Base-by-base conservation (phyloP, 1,140 invertebrate genomes). In the Calephelis nemesis region DNA sequence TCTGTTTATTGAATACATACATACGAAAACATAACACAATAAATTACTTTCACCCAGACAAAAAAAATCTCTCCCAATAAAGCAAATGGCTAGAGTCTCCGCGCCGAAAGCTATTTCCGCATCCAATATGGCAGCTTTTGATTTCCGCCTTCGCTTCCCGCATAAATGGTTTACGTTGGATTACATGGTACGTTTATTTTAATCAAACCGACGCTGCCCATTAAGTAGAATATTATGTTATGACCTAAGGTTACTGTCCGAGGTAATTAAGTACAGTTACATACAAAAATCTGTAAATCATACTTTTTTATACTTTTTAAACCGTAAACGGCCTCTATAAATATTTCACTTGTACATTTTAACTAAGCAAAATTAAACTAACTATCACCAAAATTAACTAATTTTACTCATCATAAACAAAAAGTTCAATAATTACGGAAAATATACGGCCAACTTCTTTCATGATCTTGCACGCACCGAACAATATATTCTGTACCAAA, bases 61-160 rank as follows among this genome's bases (percentile, higher is more conserved):
- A 58, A 58, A 19, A 58, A 58, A 54, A 54, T 60, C 12, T 30
- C 54, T 58, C 19, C 54, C 54, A 58, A 39, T 58, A 49, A 50
- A 62, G 48, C 71, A 74, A 73, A 78, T 75, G 65, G 71, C 68
- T 62, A 71, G 71, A 76, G 81, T 71, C 74, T 30, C 52, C 54
- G 54, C 54, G 12, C 65, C 52, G 75, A 76, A 78, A 78, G 76
- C 77, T 81, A 88, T 90, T 90, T 90, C 87, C 86, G 84, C 71
- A 81, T 87, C 79, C 78, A 90, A 88, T 87, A 88, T 84, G 82
- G 85, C 82, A 63, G 82, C 82, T 76, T 84, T 87, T 87, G 84
- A 90, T 87, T 85, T 90, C 87, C 87, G 83, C 76, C 75, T 71
- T 71, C 77, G 83, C 77, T 83, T 84, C 76, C 76, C 76, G 77